Evolutionary conservation across 2,888 invertebrate species (phyloP), one percentile per base, ranked within the genome.

Genomic region (Nymphalis polychloros): DNA sequence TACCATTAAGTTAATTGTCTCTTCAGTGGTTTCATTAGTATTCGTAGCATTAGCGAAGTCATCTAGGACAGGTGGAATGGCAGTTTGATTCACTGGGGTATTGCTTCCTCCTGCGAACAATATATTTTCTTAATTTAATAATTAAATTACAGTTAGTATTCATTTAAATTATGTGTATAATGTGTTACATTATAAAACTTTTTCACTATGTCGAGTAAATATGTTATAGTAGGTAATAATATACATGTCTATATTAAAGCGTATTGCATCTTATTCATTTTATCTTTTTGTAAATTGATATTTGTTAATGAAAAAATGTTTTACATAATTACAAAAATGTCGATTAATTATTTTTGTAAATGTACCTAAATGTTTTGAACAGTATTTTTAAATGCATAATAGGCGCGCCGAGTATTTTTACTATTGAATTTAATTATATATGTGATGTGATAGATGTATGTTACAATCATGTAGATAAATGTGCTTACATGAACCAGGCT

Each of bases 51-150:
- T 78, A 68, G 76, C 77, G 71, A 75, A 63, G 70, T 71, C 75
- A 23, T 77, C 75, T 68, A 81, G 71, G 65, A 78, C 69, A 63
- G 82, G 71, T 59, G 78, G 75, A 53, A 77, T 78, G 68, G 72
- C 74, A 63, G 79, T 78, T 20, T 79, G 83, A 73, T 80, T 89
- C 78, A 92, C 81, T 92, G 87, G 76, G 92, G 80, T 84, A 92
- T 88, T 83, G 92, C 89, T 80, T 92, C 91, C 84, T 92, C 92
- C 92, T 92, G 84, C 19, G 75, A 81, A 79, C 64, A 75, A 74
- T 3, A 72, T 23, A 46, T 27, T 35, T 59, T 60, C 10, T 50
- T 31, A 31, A 27, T 27, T 64, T n/a, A 41, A 49, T n/a, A 61
- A 47, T 53, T 59, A 55, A 55, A 20, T 48, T 53, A 64, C 52